Evolutionary conservation across 1,140 invertebrate genomes (phyloP).

Genomic region (Pristionchus pacificus): DNA sequence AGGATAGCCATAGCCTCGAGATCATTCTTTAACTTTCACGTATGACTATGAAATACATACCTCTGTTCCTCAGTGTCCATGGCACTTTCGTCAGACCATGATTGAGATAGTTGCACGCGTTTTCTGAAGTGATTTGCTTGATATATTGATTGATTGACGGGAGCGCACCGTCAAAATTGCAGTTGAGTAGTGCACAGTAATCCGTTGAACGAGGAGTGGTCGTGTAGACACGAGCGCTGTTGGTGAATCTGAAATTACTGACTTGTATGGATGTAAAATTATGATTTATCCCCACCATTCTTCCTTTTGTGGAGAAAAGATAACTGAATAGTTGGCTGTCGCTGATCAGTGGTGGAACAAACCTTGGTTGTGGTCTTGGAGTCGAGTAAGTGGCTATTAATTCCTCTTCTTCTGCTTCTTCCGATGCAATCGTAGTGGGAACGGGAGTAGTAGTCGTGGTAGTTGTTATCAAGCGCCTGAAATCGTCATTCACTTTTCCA

Average conservation of each 20-base stretch:
- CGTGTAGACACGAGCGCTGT: slow-evolving; percentile 3
- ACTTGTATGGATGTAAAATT: slow-evolving; percentile 2
- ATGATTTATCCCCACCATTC: neutral
- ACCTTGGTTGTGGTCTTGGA: too few species aligned
- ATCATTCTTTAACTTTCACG: neutral
- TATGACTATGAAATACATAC: neutral
- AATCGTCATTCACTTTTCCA: neutral
- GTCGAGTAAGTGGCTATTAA: too few species aligned
- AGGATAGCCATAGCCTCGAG: slow-evolving; percentile 29
- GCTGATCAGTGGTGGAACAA: too few species aligned
- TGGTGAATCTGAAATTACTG: slow-evolving; percentile 7
- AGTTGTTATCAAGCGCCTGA: neutral
- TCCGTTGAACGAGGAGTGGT: slow-evolving; percentile 32
- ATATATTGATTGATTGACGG: slow-evolving; percentile 12
- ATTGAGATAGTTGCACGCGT: slow-evolving; percentile 54
- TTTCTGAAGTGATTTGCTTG: slow-evolving; percentile 38
- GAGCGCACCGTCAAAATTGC: slow-evolving; percentile 50
- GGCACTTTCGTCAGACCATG: slow-evolving; percentile 55
- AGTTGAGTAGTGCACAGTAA: slow-evolving; percentile 52
- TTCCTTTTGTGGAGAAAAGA: neutral
- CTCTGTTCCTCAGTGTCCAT: slow-evolving; percentile 51
- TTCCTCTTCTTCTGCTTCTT: neutral
- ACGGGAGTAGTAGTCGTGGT: neutral
- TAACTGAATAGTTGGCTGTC: too few species aligned
- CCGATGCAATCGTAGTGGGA: neutral